Percentiles rank a stretch among this genome's conserved stretches.
phyloP scores from a whole-genome alignment of 2,113 vertebrate genomes.

The Nanorana parkeri region DNA sequence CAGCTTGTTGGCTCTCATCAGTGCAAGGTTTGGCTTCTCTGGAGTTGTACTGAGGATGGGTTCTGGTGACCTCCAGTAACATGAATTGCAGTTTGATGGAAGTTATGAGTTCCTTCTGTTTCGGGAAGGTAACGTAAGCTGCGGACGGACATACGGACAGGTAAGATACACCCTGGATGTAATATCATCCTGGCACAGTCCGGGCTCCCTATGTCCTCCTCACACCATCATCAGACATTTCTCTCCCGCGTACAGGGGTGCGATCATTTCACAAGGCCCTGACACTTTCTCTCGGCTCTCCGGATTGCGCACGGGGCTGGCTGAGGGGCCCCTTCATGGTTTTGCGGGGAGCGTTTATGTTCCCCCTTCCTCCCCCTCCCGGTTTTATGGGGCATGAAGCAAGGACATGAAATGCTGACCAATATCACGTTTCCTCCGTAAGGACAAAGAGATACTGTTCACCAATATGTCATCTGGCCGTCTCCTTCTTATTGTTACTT shows the following conservation, averaged over 20 bases:
- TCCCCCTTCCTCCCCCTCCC: background rate
- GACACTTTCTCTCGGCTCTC: background rate
- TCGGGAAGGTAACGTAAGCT: too few relatives aligned
- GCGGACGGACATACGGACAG: too few relatives aligned
- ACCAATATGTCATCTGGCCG: slow-evolving; percentile 3
- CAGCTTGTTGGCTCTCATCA: too few relatives aligned
- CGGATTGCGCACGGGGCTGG: background rate
- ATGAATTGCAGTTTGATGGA: too few relatives aligned
- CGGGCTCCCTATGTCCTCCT: background rate
- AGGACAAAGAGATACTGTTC: slow-evolving; percentile 37
- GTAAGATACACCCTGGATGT: too few relatives aligned
- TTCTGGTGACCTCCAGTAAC: too few relatives aligned
- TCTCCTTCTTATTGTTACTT: too few relatives aligned
- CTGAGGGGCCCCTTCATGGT: slow-evolving; percentile 4
- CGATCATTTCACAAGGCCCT: background rate
- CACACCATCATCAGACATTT: background rate
- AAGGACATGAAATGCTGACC: slow-evolving; percentile 25
- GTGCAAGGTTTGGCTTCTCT: too few relatives aligned
- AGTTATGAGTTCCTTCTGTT: too few relatives aligned
- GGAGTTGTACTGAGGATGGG: too few relatives aligned
- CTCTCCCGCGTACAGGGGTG: background rate
- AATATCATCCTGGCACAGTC: background rate
- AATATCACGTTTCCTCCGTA: slow-evolving; percentile 20
- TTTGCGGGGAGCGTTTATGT: slow-evolving; percentile 21
- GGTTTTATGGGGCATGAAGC: slow-evolving; percentile 42